Percentiles rank a stretch among this genome's conserved stretches.
Evolutionary conservation across 2,797 vertebrate species (phyloP).

Genomic region (Enteromius afrohamiltoni): DNA sequence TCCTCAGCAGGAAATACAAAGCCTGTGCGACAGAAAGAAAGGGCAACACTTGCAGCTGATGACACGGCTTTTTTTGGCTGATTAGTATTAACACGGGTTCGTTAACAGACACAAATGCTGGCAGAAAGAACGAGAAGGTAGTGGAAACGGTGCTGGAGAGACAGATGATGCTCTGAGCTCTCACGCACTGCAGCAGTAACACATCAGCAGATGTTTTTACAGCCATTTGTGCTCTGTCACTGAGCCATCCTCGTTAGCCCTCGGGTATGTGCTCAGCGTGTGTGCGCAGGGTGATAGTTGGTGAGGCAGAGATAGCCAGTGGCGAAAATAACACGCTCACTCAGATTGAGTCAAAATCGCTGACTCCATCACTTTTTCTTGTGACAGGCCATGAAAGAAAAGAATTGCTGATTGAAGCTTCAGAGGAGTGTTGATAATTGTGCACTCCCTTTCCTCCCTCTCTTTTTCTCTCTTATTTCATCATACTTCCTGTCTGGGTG

Average conservation of each 20-base stretch:
- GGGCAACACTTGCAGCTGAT: conserved; percentile 30
- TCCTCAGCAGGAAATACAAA: conserved; percentile 40
- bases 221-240: conserved; percentile 42
- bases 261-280: conserved; percentile 55
- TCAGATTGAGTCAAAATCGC: conserved; percentile 60
- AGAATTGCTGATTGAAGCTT: conserved; percentile 70
- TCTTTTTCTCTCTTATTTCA: conserved; percentile 46
- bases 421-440: conserved; percentile 63
- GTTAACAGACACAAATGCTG: conserved; percentile 31
- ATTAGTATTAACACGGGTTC: conserved; percentile 44
- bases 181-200: conserved; percentile 37
- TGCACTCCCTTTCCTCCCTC: conserved; percentile 28
- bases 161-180: conserved; percentile 25
- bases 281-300: conserved; percentile 56
- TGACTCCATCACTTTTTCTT: conserved; percentile 69
- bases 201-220: conserved; percentile 46
- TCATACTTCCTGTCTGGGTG: conserved; percentile 17
- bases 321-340: conserved; percentile 63
- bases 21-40: conserved; percentile 31
- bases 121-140: conserved; percentile 21
- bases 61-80: conserved; percentile 32
- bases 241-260: conserved; percentile 40
- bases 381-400: conserved; percentile 62
- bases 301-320: conserved; percentile 59
- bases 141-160: conserved; percentile 28